Evolutionary conservation across 2,113 vertebrate species (phyloP), one percentile per base, ranked within the genome.

Genomic region (Salvelinus fontinalis): DNA sequence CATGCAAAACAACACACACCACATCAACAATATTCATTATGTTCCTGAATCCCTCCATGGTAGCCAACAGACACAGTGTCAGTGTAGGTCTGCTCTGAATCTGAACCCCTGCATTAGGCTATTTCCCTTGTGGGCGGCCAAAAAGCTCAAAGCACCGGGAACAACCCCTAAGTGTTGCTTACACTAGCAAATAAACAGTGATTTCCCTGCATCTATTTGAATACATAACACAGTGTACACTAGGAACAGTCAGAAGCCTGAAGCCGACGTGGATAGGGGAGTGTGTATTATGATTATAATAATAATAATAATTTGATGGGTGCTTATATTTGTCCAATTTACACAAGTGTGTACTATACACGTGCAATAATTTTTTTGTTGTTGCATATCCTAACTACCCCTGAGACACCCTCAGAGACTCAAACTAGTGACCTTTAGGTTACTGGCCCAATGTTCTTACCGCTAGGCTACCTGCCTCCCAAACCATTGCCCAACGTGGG

Each of bases 191-290:
- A 51, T 29, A 74, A 44, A 11, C 31, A 71, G 24, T 77, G 75
- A 76, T 48, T 65, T 73, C 51, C n/a, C 49, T 79, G 71, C 79
- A 44, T 81, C 26, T 34, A 77, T 81, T 74, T 78, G 59, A 85
- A 84, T 73, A 79, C 44, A 81, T 76, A 54, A 71, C 60, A 78
- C n/a, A 64, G 16, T 24, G 34, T 34, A 34, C 18, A 64, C 60
- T n/a, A 64, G n/a, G n/a, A 64, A 16, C 18, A 20, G n/a, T 20
- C 18, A 18, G 27, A 67, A 44, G 44, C 60, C 70, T 59, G 11
- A 27, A 59, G 67, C 62, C 14, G 22, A 24, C 64, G 22, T n/a
- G 4, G 20, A 81, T 74, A 77, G 70, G 70, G 39, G 67, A 73
- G 57, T 81, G 22, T 68, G 48, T 60, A 34, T 34, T 34, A 34